Percentiles rank a stretch among this genome's conserved stretches.
These are phyloP conservation scores for Molossus alvarezi DNA, from an alignment of 2,797 vertebrate species.

Conservation along the genomic window DNA sequence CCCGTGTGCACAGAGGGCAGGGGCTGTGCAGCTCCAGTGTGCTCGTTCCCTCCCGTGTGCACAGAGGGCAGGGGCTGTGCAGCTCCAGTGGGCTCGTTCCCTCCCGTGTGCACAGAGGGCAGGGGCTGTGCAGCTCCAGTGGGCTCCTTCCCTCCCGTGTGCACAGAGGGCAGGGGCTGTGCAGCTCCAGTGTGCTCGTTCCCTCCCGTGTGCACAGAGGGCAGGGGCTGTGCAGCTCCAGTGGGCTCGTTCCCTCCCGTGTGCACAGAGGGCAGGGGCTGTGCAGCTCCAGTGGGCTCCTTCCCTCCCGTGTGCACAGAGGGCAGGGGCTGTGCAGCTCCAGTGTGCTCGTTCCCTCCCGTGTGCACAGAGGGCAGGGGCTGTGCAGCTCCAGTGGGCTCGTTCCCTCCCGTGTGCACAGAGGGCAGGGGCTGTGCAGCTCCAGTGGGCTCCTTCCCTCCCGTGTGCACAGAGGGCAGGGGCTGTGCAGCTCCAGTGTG, in stretches of 20 bases:
- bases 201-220: background rate
- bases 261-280: background rate
- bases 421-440: conserved; percentile 67
- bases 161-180: background rate
- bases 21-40: conserved; percentile 81
- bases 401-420: conserved; percentile 48
- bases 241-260: conserved; percentile 72
- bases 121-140: conserved; percentile 80
- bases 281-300: no score
- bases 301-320: conserved; percentile 67
- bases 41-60: conserved; percentile 69
- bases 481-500: conserved; percentile 81
- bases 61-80: background rate
- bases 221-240: conserved; percentile 79
- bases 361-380: no score
- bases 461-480: no score
- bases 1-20: no score
- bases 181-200: conserved; percentile 85
- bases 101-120: background rate
- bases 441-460: conserved; percentile 81
- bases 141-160: conserved; percentile 70
- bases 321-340: conserved; percentile 79
- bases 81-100: conserved; percentile 84
- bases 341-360: conserved; percentile 74
- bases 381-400: conserved; percentile 83